Evolutionary conservation across 2,888 invertebrate species (phyloP), one percentile per base, ranked within the genome.

Genomic region (Phyllotreta striolata): DNA sequence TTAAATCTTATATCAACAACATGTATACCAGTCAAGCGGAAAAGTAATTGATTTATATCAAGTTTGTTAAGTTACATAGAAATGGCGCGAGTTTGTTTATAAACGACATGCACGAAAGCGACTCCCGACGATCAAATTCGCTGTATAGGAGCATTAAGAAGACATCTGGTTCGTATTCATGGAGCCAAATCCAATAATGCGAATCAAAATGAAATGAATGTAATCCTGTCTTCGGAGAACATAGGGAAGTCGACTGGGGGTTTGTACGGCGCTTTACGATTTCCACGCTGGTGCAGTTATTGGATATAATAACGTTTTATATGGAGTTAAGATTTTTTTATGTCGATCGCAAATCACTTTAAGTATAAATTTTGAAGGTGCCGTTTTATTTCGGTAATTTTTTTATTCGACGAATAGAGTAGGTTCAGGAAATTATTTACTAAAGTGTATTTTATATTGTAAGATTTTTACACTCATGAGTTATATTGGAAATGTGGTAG

Each of bases 141-240:
- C 60, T 63, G 56, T 60, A 60, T 55, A 66, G 66, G 60, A 51
- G 49, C 63, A 63, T 61, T 58, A 64, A 55, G 66, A 68, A 69
- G 62, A 69, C 72, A 72, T 71, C 72, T 72, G 71, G 65, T 51
- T 66, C 69, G 66, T 63, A 70, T 72, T 71, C 70, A 68, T 64
- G 66, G 68, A 68, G 67, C 63, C 49, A 71, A 72, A 73, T 72
- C 64, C 69, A 73, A 73, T 73, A 73, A 70, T 46, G 60, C 65
- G 63, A 67, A 68, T 69, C 68, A 63, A 73, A 71, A 68, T 71
- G 67, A 68, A 64, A 70, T 68, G 59, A 70, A 66, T 65, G 71
- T 70, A 69, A 70, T 71, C 69, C 62, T 58, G 68, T 67, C 66
- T 51, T 35, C 60, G 56, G 38, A 54, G 59, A 51, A 62, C 54